phyloP scores from a whole-genome alignment of 2,113 vertebrate species.

The Egretta garzetta region DNA sequence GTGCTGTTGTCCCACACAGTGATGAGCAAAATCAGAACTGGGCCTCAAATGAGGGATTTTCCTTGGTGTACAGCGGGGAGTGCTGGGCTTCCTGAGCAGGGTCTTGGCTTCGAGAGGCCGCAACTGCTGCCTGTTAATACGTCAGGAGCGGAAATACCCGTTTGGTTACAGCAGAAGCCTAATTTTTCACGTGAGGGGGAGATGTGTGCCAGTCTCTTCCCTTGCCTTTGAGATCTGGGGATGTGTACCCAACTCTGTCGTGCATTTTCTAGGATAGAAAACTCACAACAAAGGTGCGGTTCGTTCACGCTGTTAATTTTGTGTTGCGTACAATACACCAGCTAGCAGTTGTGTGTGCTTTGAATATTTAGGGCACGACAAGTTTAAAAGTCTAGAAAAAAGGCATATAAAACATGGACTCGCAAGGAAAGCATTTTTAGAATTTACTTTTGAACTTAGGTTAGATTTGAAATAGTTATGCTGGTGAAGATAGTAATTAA shows the following conservation, averaged over 20 bases:
- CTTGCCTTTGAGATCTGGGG: neutral
- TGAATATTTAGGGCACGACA: neutral
- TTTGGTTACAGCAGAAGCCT: neutral
- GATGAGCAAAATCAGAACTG: neutral
- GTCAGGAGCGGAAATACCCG: neutral
- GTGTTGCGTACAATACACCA: accelerated
- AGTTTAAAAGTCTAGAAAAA: neutral
- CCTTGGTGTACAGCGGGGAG: neutral
- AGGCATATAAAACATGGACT: neutral
- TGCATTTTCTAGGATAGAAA: neutral
- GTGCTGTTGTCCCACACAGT: neutral
- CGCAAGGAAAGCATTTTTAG: neutral
- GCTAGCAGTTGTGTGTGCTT: neutral
- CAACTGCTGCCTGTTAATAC: accelerated
- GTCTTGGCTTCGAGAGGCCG: neutral
- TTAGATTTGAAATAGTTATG: neutral
- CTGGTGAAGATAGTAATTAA: neutral
- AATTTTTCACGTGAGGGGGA: neutral
- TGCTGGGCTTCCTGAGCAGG: neutral
- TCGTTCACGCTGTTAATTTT: neutral
- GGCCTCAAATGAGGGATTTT: neutral
- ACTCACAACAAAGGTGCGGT: accelerated
- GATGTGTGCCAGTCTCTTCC: neutral
- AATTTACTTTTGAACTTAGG: neutral
- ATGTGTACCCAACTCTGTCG: neutral